These are phyloP conservation scores for Nyctereutes procyonoides DNA, from an alignment of 2,113 vertebrate genomes.

Conservation along the genomic window DNA sequence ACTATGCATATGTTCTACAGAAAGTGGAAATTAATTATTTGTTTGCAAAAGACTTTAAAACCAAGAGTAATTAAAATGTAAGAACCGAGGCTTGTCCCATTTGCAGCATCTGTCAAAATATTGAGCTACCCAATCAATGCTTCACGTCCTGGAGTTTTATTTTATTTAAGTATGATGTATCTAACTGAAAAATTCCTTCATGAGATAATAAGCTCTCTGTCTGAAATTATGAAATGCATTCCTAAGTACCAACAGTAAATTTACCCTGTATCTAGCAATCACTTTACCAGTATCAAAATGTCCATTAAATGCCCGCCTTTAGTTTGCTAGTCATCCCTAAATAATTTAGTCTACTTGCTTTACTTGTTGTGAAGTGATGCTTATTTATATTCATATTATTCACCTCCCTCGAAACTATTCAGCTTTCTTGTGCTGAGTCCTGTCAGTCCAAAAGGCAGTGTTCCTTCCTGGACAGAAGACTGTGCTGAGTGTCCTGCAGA, in stretches of 20 bases:
- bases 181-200: background rate
- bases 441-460: background rate
- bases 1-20: background rate
- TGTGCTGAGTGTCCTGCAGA: accelerated
- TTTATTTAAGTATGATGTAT: background rate
- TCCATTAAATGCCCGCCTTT: background rate
- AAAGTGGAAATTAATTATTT: constrained; percentile 40
- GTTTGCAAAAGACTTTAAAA: constrained; percentile 5
- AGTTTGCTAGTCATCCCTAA: background rate
- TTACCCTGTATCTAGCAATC: background rate
- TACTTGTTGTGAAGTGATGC: background rate
- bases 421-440: background rate
- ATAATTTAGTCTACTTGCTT: background rate
- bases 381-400: background rate
- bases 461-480: background rate
- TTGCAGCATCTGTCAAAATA: constrained; percentile 35
- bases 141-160: background rate
- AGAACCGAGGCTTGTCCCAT: background rate
- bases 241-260: background rate
- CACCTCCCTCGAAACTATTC: background rate
- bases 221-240: background rate
- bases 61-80: constrained; percentile 30
- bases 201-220: background rate
- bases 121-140: background rate
- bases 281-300: background rate